These are phyloP conservation scores for Hylomyscus alleni DNA, from an alignment of 2,797 vertebrate genomes.

Conservation along the genomic window DNA sequence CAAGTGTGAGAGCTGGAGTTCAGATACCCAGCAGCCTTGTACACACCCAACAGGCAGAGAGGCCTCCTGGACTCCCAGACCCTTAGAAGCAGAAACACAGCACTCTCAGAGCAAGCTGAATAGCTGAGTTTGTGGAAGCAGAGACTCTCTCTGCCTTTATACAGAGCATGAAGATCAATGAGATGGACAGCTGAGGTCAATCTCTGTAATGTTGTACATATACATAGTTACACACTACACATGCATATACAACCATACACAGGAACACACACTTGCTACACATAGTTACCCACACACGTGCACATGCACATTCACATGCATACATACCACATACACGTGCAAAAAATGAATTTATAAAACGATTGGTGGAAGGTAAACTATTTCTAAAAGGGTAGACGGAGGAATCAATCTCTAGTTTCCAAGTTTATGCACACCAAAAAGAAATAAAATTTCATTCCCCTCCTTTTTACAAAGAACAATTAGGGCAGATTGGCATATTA, in stretches of 20 bases:
- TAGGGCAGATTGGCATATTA: constrained; percentile 46
- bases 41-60: neutral
- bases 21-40: too few species aligned
- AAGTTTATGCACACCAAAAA: constrained; percentile 31
- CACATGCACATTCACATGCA: neutral
- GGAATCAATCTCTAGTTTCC: neutral
- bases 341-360: constrained; percentile 42
- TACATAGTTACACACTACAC: too few species aligned
- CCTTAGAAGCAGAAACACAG: neutral
- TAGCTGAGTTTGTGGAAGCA: too few species aligned
- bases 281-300: too few species aligned
- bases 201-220: neutral
- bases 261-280: too few species aligned
- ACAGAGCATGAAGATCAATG: neutral
- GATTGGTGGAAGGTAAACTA: constrained; percentile 37
- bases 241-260: too few species aligned
- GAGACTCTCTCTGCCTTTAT: neutral
- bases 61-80: neutral
- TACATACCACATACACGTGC: neutral
- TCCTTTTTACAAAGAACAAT: constrained; percentile 23
- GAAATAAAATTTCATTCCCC: neutral
- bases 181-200: neutral
- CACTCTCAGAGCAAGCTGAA: neutral
- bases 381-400: neutral
- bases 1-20: neutral